Base-by-base conservation (phyloP, 2,113 vertebrate species). In the Australoheros scitulus region DNA sequence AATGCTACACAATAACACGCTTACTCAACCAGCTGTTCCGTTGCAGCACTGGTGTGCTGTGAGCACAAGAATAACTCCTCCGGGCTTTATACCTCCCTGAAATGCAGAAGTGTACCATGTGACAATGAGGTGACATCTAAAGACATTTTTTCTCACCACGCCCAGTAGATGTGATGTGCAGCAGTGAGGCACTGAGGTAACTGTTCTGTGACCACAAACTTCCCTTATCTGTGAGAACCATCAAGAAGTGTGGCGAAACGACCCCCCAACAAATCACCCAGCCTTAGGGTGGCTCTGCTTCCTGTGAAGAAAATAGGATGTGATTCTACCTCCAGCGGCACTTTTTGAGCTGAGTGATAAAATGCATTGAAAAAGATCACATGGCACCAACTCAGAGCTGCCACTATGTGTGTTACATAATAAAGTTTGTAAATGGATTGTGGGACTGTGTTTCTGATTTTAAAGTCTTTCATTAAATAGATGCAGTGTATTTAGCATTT, bases 51-150 rank as follows among this genome's bases (percentile, higher is more conserved):
- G 26, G 1, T 56, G 0, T 5, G 38, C 43, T 86, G 59, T 80
- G 78, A 79, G 65, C 65, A 83, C 93, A 80, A 95, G 89, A 95
- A 95, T 95, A 96, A 84, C 93, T 88, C 75, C 10, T 13, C 76
- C 0, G 41, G 29, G 89, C 91, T 94, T 92, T 96, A 96, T 96
- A 96, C 92, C 88, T 57, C 79, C 0, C 36, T 22, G 29, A 80
- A 93, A 94, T 70, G 92, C 82, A 91, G 94, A 95, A 95, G 90
- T 85, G 1, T 2, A 86, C 61, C 94, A 94, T 47, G 87, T 95
- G 95, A 94, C 82, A 10, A 3, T 75, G 80, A 83, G 55, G 90
- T 80, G 84, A 83, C 83, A 82, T 76, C 80, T 83, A 38, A 36
- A 63, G 68, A 57, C 1, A 6, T n/a, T 55, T 56, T 78, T 94